Evolutionary conservation across 2,797 vertebrate species (phyloP), one percentile per base, ranked within the genome.

Genomic region (Mionectes olivaceus): DNA sequence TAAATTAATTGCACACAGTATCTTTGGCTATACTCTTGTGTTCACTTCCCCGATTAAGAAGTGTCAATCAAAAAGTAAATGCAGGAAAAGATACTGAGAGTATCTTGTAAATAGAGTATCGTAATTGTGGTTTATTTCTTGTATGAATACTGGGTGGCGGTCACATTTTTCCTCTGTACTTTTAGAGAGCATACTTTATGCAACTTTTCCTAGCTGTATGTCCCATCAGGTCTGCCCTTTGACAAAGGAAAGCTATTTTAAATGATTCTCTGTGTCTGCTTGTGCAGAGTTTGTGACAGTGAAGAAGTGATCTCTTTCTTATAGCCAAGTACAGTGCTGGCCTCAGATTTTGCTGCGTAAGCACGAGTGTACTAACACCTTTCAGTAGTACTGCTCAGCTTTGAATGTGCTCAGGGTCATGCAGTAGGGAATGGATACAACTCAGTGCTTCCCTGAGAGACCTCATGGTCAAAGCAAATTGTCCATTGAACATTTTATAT

Each of bases 1-100:
- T 95, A 92, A 96, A 96, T 87, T 77, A 91, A 93, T 87, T 95
- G 63, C 56, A 77, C 19, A 64, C 49, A 11, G 28, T 87, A 15
- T 87, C 56, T 89, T 76, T 94, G 94, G 80, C 91, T 94, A 10
- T 74, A 35, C 30, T 94, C 56, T 81, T 86, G 23, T 93, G 69
- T 89, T 96, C n/a, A 16, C 32, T 80, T 95, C 17, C n/a, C 23
- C 53, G 32, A 0, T 39, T 65, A 69, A 73, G 57, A 83, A 93
- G 47, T 0, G 0, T 47, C 79, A 32, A 57, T 85, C 33, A 80
- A 64, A 90, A 87, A 85, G 46, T 52, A 91, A 89, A 59, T 47
- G 24, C 63, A 21, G 13, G 65, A 44, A 46, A 89, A 81, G 68
- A 37, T 50, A 30, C 64, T 70, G 37, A 60, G 37, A 59, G 19